Evolutionary conservation across 2,113 vertebrate species (phyloP).

Genomic region (Lepidothrix coronata): DNA sequence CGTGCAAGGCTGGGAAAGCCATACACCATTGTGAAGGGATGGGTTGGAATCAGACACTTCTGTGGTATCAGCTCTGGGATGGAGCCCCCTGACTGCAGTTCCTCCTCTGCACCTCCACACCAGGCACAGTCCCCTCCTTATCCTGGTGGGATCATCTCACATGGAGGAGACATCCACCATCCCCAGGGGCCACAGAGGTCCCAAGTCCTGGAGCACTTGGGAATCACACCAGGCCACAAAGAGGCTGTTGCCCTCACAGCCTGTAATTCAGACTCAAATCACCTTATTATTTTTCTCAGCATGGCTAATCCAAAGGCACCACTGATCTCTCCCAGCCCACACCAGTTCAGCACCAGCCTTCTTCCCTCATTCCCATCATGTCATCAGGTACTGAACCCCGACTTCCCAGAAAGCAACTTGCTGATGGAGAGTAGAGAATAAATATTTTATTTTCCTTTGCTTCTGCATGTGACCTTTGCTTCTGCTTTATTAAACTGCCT

Average conservation of each 20-base stretch:
- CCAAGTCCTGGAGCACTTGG: not conserved
- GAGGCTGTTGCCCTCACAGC: not conserved
- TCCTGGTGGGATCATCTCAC: not conserved
- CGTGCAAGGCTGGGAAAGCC: not conserved
- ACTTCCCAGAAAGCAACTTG: not conserved
- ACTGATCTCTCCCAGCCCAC: not conserved
- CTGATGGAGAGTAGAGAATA: not conserved
- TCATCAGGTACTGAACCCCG: not conserved
- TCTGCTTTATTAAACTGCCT: not conserved
- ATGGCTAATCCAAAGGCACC: not conserved
- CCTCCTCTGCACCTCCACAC: not conserved
- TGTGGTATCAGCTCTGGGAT: not conserved
- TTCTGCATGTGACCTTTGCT: not conserved
- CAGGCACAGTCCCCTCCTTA: not conserved
- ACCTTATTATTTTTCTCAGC: not conserved
- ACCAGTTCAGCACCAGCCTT: not conserved
- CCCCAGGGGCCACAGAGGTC: not conserved
- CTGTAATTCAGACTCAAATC: not conserved
- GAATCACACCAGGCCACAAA: not conserved
- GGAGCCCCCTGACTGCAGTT: not conserved
- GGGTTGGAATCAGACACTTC: not conserved
- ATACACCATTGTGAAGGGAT: not conserved
- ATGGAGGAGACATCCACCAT: rapidly evolving
- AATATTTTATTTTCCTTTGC: not conserved
- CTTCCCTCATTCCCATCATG: not conserved